Evolutionary conservation across 2,888 invertebrate genomes (phyloP).

Genomic region (Nephrotoma flavescens): DNA sequence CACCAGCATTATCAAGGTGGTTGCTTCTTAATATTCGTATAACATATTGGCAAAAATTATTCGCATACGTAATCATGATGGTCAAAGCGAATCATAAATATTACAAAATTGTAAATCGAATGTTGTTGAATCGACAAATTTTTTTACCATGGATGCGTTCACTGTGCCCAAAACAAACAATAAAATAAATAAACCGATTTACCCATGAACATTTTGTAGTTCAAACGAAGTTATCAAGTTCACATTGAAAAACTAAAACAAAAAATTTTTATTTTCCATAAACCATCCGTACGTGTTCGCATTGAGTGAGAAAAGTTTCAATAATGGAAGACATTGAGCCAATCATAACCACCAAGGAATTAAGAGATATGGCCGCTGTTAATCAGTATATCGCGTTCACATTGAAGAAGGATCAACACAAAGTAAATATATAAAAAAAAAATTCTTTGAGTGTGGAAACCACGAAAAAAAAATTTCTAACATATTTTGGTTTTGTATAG

Average conservation of each 20-base stretch:
- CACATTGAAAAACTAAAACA: not conserved
- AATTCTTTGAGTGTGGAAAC: not conserved
- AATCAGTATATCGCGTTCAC: slow-evolving; percentile 1
- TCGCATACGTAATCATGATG: not conserved
- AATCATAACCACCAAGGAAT: not conserved
- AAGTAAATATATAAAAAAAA: not conserved
- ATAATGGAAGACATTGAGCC: not conserved
- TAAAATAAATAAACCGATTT: not conserved
- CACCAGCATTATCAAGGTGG: not conserved
- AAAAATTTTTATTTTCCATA: not conserved
- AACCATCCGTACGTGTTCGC: not conserved
- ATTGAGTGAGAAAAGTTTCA: not conserved
- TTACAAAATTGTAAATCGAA: not conserved
- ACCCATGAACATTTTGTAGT: not conserved
- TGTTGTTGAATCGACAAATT: not conserved
- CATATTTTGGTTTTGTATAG: slow-evolving; percentile 1
- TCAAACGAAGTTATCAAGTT: not conserved
- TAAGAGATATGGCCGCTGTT: not conserved
- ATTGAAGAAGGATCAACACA: not conserved
- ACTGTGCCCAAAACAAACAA: not conserved
- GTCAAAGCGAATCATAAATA: not conserved
- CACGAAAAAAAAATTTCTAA: not conserved
- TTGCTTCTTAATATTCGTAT: not conserved
- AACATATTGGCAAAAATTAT: not conserved
- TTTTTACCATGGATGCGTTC: not conserved